Base-by-base conservation (phyloP, 2,797 vertebrate genomes). In the Lepus townsendii region DNA sequence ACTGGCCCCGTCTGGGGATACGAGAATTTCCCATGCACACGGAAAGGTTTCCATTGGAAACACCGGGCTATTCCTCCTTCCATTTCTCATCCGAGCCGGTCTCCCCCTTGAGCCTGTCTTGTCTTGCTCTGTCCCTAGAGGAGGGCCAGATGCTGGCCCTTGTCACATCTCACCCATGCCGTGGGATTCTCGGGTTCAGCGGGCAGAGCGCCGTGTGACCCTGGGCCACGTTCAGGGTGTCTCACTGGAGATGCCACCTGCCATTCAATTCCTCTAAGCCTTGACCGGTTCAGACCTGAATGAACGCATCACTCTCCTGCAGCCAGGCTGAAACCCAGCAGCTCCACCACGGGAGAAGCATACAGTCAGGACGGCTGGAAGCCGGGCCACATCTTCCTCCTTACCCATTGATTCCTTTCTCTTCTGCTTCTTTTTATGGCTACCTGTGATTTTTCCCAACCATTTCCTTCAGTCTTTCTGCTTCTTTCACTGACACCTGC, bases 281-380 rank as follows among this genome's bases (percentile, higher is more conserved):
- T 69, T 95, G 88, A 88, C 93, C 90, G 77, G 86, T 93, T 77
- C 16, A 79, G 90, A 97, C 96, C 77, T 83, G 57, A 1, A 92
- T 62, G 14, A 80, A 2, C 30, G 13, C 5, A 1, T 32, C 76
- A 77, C 0, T 66, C 86, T 91, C 27, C 82, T 76, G 2, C 0
- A 2, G 52, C 57, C 86, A 5, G 77, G 72, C 11, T 3, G 1
- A 76, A 77, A 90, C 62, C 75, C 7, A 63, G 76, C 80, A 52
- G 88, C 84, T 93, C 95, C 66, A 93, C 77, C 77, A 87, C 35
- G 60, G 90, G 93, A 84, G 4, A 75, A 60, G 93, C 42, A 7
- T 32, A 93, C 93, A 96, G 97, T 93, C 93, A 95, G 83, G 87
- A 35, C 92, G 96, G 97, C 91, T 88, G 68, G 89, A 98, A 96